Evolutionary conservation across 2,888 invertebrate species (phyloP).

Genomic region (Achlya flavicornis): DNA sequence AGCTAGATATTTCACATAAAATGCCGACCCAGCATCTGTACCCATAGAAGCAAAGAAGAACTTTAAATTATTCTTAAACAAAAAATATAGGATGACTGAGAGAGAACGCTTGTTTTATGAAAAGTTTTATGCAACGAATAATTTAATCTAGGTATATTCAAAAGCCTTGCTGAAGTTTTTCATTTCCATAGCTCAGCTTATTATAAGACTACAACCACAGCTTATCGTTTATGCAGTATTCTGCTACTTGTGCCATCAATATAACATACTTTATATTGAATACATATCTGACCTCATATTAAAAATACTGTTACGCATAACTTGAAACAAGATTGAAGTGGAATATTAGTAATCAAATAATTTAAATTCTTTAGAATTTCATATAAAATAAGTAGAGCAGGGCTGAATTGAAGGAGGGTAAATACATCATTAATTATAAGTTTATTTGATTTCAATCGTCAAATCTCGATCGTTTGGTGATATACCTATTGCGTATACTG

Average conservation of each 20-base stretch:
- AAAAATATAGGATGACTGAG: conserved; percentile 39
- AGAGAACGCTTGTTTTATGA: conserved; percentile 55
- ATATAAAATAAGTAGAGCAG: too few relatives aligned
- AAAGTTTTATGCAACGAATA: conserved; percentile 51
- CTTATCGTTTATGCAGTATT: neutral
- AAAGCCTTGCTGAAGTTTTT: conserved; percentile 37
- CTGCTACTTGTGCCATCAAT: neutral
- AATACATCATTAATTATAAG: too few relatives aligned
- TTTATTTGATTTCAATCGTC: too few relatives aligned
- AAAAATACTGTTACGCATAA: too few relatives aligned
- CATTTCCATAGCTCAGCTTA: conserved; percentile 26
- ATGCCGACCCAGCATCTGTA: conserved; percentile 17
- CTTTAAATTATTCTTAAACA: conserved; percentile 54
- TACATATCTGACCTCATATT: too few relatives aligned
- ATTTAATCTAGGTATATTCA: conserved; percentile 47
- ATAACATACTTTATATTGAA: neutral
- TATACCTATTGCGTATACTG: too few relatives aligned
- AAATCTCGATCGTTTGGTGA: too few relatives aligned
- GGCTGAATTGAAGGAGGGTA: too few relatives aligned
- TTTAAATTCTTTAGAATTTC: too few relatives aligned
- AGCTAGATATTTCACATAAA: neutral
- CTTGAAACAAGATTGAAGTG: too few relatives aligned
- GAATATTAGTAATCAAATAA: too few relatives aligned
- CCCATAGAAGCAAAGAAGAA: conserved; percentile 38
- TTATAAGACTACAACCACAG: neutral